Evolutionary conservation across 2,888 invertebrate genomes (phyloP).

Genomic region (Cremastobaeus sp.): DNA sequence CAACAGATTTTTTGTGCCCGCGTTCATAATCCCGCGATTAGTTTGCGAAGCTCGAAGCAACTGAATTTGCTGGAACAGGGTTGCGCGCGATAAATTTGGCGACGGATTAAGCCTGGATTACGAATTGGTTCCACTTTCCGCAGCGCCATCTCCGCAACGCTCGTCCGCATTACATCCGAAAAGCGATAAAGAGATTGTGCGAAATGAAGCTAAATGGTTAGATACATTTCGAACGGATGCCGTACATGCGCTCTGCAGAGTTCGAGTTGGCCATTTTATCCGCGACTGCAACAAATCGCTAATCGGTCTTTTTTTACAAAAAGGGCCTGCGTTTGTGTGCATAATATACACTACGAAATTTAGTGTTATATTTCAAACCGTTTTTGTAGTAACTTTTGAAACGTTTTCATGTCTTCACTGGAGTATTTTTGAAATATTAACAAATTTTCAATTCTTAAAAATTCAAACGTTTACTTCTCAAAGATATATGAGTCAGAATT

Average conservation of each 20-base stretch:
- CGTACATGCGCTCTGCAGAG: neutral
- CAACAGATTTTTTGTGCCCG: conserved; percentile 46
- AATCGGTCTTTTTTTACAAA: too few species aligned
- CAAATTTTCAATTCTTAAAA: too few species aligned
- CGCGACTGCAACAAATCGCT: too few species aligned
- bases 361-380: too few species aligned
- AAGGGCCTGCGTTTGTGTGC: too few species aligned
- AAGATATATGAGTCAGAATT: too few species aligned
- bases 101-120: conserved; percentile 57
- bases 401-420: too few species aligned
- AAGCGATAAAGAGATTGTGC: conserved; percentile 55
- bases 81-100: conserved; percentile 60
- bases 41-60: conserved; percentile 44
- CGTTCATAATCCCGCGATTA: conserved; percentile 48
- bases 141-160: conserved; percentile 55
- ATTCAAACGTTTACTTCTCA: too few species aligned
- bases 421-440: too few species aligned
- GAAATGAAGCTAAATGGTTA: conserved; percentile 44
- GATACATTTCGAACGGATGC: conserved; percentile 26
- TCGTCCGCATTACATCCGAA: conserved; percentile 47
- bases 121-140: conserved; percentile 58
- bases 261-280: too few species aligned
- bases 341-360: too few species aligned
- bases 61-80: conserved; percentile 47
- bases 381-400: too few species aligned